Base-by-base conservation (phyloP, 1,140 invertebrate species). In the Cardiocondyla obscurior region DNA sequence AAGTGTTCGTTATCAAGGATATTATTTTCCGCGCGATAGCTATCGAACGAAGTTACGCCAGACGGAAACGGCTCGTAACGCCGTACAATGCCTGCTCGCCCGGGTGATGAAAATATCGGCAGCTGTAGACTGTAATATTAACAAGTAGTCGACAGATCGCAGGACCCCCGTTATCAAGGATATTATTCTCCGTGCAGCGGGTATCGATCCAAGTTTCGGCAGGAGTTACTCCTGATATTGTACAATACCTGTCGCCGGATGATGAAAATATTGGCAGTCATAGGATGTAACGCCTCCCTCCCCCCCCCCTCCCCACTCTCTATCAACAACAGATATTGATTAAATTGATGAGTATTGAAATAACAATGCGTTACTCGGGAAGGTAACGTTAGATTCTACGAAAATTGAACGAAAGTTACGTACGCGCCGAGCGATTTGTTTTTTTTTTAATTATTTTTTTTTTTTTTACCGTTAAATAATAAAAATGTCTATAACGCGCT, bases 81-180 rank as follows among this genome's bases (percentile, higher is more conserved):
- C n/a, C 33, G 33, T 53, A 53, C 74, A 53, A 67, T 77, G 39
- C 3, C 62, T 42, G 36, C 30, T 79, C 22, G n/a, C 1, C 46
- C 12, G 49, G 49, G 39, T 42, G 74, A 77, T 67, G 55, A 76
- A 76, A 76, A 76, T 76, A 76, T 76, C 28, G 72, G 39, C 57
- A 62, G 72, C 42, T 19, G 28, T 46, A 76, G 57, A 46, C 30
- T 33, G 72, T 62, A 46, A 44, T 76, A 76, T 76, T 76, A 76
- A 76, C 72, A 62, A 76, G 55, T 49, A 60, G 55, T 46, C 28
- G 55, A 76, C 57, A 76, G 39, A 76, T 62, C 57, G 72, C 42
- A 76, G 28, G 39, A 62, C 16, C 72, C 69, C 36, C 28, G 57
- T 62, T 62, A 62, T 76, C 72, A 62, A 76, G 72, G 72, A 62